Evolutionary conservation across 1,140 invertebrate genomes (phyloP), one percentile per base, ranked within the genome.

Genomic region (Nasonia vitripennis): DNA sequence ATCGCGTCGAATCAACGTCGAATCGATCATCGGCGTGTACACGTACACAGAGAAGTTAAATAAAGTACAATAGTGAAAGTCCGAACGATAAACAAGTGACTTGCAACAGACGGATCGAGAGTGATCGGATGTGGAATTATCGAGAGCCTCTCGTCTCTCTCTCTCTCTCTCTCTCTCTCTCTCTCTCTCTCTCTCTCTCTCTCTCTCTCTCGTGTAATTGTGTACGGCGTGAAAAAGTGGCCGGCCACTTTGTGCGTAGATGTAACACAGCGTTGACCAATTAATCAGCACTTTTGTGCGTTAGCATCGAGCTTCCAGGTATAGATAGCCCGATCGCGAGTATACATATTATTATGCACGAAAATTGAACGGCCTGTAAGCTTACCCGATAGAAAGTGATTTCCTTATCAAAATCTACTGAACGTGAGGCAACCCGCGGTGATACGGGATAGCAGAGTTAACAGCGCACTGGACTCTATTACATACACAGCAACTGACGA

Each of bases 1-100:
- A 74, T 74, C 37, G 34, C 12, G 2, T 34, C 23, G 17, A 71
- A 71, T 71, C 68, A 12, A 71, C 10, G 7, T 74, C 17, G 73
- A n/a, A 41, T n/a, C n/a, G n/a, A n/a, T 74, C 73, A 74, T 74
- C 73, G 34, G 37, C 5, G 5, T 3, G 5, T 37, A 74, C 31
- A 4, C 41, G 34, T 74, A 2, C 2, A n/a, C 2, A 62, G 55
- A 62, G 20, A n/a, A 62, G 20, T 7, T 14, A 62, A 27, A 48
- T 14, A 62, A 27, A 48, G 20, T 27, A 77, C 74, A 77, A 77
- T 77, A 77, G 74, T 77, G 74, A 77, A 77, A 77, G 74, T 77
- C 20, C 6, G 7, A 51, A 41, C 41, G 45, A 81, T 55, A 73
- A 34, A 70, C 23, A 81, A 81, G 68, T 51, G 67, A 51, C 79